These are phyloP conservation scores for Micromys minutus DNA, from an alignment of 2,113 vertebrate genomes.

Conservation along the genomic window DNA sequence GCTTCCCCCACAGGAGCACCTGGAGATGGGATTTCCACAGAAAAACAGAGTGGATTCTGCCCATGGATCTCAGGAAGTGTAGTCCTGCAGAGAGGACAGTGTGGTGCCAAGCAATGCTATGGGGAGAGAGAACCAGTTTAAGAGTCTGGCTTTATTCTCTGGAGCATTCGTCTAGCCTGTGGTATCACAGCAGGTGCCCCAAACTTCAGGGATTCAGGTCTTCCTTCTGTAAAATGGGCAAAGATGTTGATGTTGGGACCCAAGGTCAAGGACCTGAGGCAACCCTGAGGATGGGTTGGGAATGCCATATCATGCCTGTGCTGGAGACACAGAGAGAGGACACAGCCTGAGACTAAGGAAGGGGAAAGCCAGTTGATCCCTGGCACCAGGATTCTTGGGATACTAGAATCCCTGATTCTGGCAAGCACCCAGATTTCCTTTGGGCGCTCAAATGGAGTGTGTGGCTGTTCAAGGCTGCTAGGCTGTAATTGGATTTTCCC, in stretches of 20 bases:
- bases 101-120: not conserved
- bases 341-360: not conserved
- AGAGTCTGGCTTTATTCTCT: not conserved
- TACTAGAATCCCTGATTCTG: not conserved
- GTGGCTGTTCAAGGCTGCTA: not conserved
- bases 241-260: not conserved
- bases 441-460: too few relatives aligned
- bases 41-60: not conserved
- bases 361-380: not conserved
- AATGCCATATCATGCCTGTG: not conserved
- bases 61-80: not conserved
- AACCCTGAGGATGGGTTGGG: not conserved
- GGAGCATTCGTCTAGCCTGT: not conserved
- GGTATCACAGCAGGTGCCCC: not conserved
- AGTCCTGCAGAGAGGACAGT: not conserved
- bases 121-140: not conserved
- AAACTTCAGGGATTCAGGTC: not conserved
- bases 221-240: not conserved
- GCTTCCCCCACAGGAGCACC: not conserved
- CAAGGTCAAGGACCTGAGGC: not conserved
- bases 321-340: not conserved
- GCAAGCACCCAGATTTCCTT: not conserved
- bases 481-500: conserved; percentile 91
- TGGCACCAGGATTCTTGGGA: not conserved
- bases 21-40: not conserved